Percentiles rank a stretch among this genome's conserved stretches.
phyloP scores from a whole-genome alignment of 92 coral and sea anemone species.

The Porites evermanni region DNA sequence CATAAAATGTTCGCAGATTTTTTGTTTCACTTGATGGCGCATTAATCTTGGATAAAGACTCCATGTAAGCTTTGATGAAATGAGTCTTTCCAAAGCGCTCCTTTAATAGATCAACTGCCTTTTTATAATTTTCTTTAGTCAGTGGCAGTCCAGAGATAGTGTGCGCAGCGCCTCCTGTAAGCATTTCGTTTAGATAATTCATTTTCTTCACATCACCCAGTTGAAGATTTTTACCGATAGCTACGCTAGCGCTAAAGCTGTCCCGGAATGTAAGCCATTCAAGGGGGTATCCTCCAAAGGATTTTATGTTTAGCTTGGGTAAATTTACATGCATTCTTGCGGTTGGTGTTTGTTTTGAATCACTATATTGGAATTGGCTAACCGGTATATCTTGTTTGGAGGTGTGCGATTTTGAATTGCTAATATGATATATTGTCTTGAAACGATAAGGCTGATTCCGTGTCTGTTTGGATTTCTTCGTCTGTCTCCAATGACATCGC shows the following conservation, averaged over 20 bases:
- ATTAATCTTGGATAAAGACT: too few species aligned
- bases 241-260: background rate
- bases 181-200: constrained; percentile 42
- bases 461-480: constrained; percentile 31
- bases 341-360: background rate
- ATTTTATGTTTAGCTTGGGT: constrained; percentile 54
- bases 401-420: constrained; percentile 36
- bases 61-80: too few species aligned
- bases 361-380: constrained; percentile 26
- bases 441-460: constrained; percentile 52
- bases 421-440: constrained; percentile 38
- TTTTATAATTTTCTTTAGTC: constrained; percentile 60
- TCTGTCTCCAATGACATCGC: constrained; percentile 14
- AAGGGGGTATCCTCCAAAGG: constrained; percentile 16
- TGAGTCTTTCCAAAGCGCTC: constrained; percentile 60
- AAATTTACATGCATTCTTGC: constrained; percentile 41
- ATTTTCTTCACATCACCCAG: constrained; percentile 45
- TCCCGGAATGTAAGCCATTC: constrained; percentile 71
- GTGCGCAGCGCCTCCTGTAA: constrained; percentile 69
- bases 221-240: constrained; percentile 35
- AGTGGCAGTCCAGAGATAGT: constrained; percentile 40
- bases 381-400: constrained; percentile 44
- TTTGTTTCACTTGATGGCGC: too few species aligned
- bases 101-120: constrained; percentile 68
- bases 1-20: too few species aligned